Evolutionary conservation across 2,113 vertebrate species (phyloP), one percentile per base, ranked within the genome.

Genomic region (Chionis minor): DNA sequence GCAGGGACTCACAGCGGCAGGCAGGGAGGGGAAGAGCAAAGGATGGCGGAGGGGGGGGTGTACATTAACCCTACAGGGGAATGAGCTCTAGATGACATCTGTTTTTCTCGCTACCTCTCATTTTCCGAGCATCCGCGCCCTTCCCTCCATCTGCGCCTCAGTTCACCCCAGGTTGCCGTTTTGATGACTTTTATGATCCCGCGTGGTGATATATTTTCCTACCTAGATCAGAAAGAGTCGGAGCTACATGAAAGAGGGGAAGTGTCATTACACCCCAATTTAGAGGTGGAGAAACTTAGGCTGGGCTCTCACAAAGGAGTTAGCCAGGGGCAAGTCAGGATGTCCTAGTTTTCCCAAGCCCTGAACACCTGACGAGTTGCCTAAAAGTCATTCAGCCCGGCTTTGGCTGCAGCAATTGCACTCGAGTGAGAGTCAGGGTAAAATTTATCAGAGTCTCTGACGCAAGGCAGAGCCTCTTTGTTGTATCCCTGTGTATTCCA

Each of bases 191-290:
- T 94, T 62, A 81, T 95, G 94, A 74, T 61, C 81, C 54, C 54
- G 51, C 54, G 67, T 20, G 5, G 69, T 81, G 96, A 92, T 94
- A 93, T 95, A 79, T 96, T 96, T 92, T 77, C 91, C 88, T 61
- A 9, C 69, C 56, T 33, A 88, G 80, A 94, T 95, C 92, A 84
- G 88, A 96, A 91, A 72, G 90, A 83, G 56, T 1, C 16, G 62
- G 70, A 95, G 96, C 91, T 86, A 86, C 97, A 95, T 95, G 94
- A 96, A 95, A 96, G 94, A 95, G n/a, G 69, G 92, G 86, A 94
- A 93, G 94, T 90, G 89, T 92, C 92, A 92, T 95, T 91, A 94
- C 69, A 78, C 45, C 92, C 88, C 96, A 86, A 81, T 95, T 96
- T 28, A 40, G 92, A 94, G 94, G 93, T 80, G 96, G 93, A 92